These are phyloP conservation scores for Pollicipes pollicipes DNA, from an alignment of 1,140 invertebrate species.

Conservation along the genomic window DNA sequence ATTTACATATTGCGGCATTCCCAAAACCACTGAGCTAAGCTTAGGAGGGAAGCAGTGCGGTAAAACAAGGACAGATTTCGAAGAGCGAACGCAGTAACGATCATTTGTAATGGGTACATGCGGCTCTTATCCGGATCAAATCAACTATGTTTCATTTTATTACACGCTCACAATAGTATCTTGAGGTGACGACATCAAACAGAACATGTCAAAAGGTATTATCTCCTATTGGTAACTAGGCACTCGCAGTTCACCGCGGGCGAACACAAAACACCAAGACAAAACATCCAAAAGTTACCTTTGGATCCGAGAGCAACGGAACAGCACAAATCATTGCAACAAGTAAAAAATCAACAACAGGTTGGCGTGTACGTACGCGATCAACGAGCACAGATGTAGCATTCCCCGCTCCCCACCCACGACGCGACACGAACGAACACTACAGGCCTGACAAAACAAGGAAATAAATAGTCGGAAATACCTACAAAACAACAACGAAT, in stretches of 20 bases:
- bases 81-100: not conserved
- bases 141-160: not conserved
- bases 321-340: not conserved
- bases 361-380: not conserved
- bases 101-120: not conserved
- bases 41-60: not conserved
- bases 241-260: not conserved
- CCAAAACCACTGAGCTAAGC: not conserved
- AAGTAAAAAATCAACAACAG: not conserved
- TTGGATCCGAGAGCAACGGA: not conserved
- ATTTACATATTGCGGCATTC: slow-evolving; percentile 2
- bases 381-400: too few relatives aligned
- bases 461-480: slow-evolving; percentile 1
- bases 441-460: not conserved
- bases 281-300: not conserved
- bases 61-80: not conserved
- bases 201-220: not conserved
- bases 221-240: not conserved
- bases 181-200: not conserved
- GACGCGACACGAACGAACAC: too few relatives aligned
- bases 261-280: not conserved
- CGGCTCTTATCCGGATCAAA: not conserved
- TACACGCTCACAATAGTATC: not conserved
- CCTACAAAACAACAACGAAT: not conserved
- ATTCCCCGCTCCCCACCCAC: too few relatives aligned